phyloP scores from a whole-genome alignment of 35 echinoderm and acorn worm genomes.

The Ophioderma brevispina region DNA sequence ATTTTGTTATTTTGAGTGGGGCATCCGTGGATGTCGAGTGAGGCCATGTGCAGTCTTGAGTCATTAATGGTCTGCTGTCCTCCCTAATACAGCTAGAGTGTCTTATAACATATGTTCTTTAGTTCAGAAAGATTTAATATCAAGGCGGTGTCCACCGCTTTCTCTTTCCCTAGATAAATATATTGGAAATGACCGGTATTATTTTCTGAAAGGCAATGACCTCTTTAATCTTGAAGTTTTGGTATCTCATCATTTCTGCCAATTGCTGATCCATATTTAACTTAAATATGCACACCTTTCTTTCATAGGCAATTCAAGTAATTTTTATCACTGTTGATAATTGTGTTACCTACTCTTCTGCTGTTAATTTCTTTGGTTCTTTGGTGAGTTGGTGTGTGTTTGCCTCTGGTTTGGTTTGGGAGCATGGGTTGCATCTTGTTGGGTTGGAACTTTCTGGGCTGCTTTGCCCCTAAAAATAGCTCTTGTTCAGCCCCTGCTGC shows the following conservation, averaged over 20 bases:
- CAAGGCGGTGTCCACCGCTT: too few species aligned
- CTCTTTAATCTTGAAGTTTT: slow-evolving; percentile 23
- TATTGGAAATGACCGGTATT: slow-evolving; percentile 57
- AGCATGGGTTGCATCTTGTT: too few species aligned
- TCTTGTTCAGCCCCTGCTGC: neutral
- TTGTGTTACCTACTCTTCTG: too few species aligned
- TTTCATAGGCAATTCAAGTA: too few species aligned
- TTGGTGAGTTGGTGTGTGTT: too few species aligned
- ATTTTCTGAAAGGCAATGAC: slow-evolving; percentile 27
- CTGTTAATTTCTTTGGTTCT: too few species aligned
- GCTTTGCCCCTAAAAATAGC: neutral
- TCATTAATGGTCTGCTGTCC: slow-evolving; percentile 40
- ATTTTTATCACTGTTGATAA: too few species aligned
- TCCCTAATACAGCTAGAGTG: slow-evolving; percentile 75
- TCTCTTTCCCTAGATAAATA: slow-evolving; percentile 62
- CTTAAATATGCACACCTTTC: too few species aligned
- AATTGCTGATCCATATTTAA: slow-evolving; percentile 37
- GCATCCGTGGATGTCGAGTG: slow-evolving; percentile 28
- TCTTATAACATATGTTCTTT: slow-evolving; percentile 56
- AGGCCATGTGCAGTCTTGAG: slow-evolving; percentile 63
- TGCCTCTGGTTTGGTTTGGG: too few species aligned
- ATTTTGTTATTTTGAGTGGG: slow-evolving; percentile 55
- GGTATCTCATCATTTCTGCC: slow-evolving; percentile 59
- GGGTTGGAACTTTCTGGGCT: neutral
- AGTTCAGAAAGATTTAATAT: slow-evolving; percentile 69